Base-by-base conservation (phyloP, 2,797 vertebrate species). In the Scolopax rusticola region DNA sequence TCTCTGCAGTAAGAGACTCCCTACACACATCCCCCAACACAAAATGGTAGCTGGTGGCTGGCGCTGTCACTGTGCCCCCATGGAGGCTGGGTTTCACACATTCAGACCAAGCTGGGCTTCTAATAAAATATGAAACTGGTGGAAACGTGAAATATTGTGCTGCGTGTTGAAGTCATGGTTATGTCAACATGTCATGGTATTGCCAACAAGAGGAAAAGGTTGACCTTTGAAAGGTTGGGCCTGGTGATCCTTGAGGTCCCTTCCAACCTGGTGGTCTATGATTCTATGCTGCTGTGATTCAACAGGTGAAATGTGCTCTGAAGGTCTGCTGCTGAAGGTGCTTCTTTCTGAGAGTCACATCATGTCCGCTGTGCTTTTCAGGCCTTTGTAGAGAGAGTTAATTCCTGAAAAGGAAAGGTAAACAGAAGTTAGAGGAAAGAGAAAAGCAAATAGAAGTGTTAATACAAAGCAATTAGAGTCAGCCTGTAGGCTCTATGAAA, bases 131-230 rank as follows among this genome's bases (percentile, higher is more conserved):
- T 0, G 6, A 50, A 59, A 19, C 18, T 8, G 40, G 12, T 64
- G 65, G 36, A 64, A 74, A 47, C 25, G 25, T 12, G 65, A 27
- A 30, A 13, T 6, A 4, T 3, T 24, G 23, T 12, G 16, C 27
- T 0, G 0, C 0, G 0, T 8, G 27, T 33, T 7, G 32, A 17
- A 60, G 25, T 18, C 21, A 2, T 0, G 0, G 36, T 18, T 18
- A 30, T 23, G 3, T 14, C 5, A 24, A 28, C 11, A 1, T 0
- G 5, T 45, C 36, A 1, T 20, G 2, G 8, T 24, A 13, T 13
- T 43, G 17, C 15, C 24, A 4, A 2, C 14, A 19, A 9, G 23
- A 13, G 30, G 40, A 64, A 21, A 32, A 15, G 9, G 20, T 15
- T 64, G 61, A 43, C 18, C 28, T 64, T 63, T 43, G 41, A 32